phyloP scores from a whole-genome alignment of 2,888 invertebrate genomes.

The Willowsia nigromaculata region DNA sequence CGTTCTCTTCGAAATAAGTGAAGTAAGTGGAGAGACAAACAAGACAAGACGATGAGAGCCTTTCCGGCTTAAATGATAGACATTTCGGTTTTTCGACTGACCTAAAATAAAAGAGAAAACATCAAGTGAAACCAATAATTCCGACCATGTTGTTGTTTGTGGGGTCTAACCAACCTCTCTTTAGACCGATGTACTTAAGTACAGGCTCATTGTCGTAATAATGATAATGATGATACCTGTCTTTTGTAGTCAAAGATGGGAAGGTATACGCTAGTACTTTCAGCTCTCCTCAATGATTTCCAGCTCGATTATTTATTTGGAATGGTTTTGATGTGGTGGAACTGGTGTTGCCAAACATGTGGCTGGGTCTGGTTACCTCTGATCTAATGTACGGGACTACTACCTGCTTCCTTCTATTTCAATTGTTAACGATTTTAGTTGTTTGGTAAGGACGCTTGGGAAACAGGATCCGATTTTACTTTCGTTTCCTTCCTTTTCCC shows the following conservation, averaged over 20 bases:
- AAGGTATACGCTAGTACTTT: not conserved
- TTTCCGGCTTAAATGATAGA: slow-evolving; percentile 41
- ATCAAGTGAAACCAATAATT: slow-evolving; percentile 53
- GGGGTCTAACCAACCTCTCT: no score
- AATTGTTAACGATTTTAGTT: not conserved
- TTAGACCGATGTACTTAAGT: not conserved
- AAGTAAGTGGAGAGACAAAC: not conserved
- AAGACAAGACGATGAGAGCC: slow-evolving; percentile 24
- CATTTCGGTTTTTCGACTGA: slow-evolving; percentile 40
- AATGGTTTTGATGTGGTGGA: no score
- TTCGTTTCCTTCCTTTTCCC: not conserved
- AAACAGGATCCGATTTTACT: slow-evolving; percentile 4
- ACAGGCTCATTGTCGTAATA: slow-evolving; percentile 25
- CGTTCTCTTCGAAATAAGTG: not conserved
- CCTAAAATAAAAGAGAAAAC: slow-evolving; percentile 29
- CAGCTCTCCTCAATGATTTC: not conserved
- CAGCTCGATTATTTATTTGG: not conserved
- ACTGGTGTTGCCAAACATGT: not conserved
- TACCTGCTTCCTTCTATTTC: not conserved
- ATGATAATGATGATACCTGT: slow-evolving; percentile 20
- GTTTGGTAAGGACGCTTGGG: not conserved
- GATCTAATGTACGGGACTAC: no score
- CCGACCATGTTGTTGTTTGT: not conserved
- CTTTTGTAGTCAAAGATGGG: not conserved
- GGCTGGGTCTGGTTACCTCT: no score